phyloP scores from a whole-genome alignment of 2,113 vertebrate genomes.

The Onychostruthus taczanowskii region DNA sequence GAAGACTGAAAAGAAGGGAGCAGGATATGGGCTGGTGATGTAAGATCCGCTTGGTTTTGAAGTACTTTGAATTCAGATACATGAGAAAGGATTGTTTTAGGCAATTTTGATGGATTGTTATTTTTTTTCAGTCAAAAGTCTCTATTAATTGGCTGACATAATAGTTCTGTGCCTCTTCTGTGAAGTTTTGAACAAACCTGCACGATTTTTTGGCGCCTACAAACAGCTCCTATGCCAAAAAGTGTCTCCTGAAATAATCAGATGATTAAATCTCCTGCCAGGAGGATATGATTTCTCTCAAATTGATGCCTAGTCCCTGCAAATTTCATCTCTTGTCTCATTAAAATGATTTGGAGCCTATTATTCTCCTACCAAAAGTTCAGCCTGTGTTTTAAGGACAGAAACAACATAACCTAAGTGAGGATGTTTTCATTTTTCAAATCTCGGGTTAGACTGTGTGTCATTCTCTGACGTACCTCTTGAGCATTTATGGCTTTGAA shows the following conservation, averaged over 20 bases:
- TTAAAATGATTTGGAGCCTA: constrained; percentile 3
- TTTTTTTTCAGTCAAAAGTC: neutral
- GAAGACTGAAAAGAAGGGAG: neutral
- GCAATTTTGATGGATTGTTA: neutral
- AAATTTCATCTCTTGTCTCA: neutral
- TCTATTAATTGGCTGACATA: neutral
- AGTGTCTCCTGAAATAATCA: neutral
- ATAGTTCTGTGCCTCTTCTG: neutral
- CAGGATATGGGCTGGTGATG: neutral
- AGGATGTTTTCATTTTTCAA: neutral
- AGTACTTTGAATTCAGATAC: neutral
- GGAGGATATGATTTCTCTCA: constrained; percentile 1
- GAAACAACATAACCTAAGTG: neutral
- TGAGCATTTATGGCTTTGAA: neutral
- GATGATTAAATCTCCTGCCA: neutral
- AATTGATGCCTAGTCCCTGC: neutral
- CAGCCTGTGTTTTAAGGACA: neutral
- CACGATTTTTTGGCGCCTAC: neutral
- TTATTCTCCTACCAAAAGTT: constrained; percentile 15
- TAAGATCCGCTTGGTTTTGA: neutral
- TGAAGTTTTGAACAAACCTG: neutral
- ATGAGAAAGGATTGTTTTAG: neutral
- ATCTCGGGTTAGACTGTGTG: neutral
- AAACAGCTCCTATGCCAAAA: neutral
- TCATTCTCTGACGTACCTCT: neutral